Evolutionary conservation across 2,888 invertebrate genomes (phyloP).

Genomic region (Bombyx huttoni): DNA sequence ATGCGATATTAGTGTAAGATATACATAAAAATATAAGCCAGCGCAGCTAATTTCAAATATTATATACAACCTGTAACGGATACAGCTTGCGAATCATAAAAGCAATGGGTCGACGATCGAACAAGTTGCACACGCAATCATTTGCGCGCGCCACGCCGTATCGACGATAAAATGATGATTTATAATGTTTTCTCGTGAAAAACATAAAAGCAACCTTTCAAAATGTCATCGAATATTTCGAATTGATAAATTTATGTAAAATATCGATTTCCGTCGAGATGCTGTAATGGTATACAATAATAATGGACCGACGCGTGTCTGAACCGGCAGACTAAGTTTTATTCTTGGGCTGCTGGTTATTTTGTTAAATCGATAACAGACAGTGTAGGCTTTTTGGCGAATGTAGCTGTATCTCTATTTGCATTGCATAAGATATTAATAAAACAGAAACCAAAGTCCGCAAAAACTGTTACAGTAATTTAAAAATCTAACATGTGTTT

Average conservation of each 20-base stretch:
- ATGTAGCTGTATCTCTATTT: no score
- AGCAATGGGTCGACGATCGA: slow-evolving; percentile 13
- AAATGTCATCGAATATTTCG: slow-evolving; percentile 16
- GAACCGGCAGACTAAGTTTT: no score
- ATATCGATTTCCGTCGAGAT: slow-evolving; percentile 15
- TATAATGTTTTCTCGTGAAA: slow-evolving; percentile 26
- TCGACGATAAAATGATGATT: slow-evolving; percentile 26
- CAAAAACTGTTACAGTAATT: no score
- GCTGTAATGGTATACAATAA: slow-evolving; percentile 13
- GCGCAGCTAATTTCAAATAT: slow-evolving; percentile 8
- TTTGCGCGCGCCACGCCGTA: slow-evolving; percentile 8
- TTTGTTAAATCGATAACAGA: no score
- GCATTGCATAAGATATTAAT: no score
- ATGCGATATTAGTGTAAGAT: no score
- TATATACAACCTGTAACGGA: slow-evolving; percentile 12
- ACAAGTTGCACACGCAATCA: slow-evolving; percentile 5
- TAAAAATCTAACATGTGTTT: no score
- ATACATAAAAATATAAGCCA: no score
- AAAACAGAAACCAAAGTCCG: no score
- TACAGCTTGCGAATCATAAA: slow-evolving; percentile 19
- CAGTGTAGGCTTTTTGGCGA: no score
- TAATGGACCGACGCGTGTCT: no score
- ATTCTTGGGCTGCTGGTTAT: no score
- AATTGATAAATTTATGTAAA: slow-evolving; percentile 14
- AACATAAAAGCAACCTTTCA: slow-evolving; percentile 15